These are phyloP conservation scores for Luscinia megarhynchos DNA, from an alignment of 2,797 vertebrate species.

Conservation along the genomic window DNA sequence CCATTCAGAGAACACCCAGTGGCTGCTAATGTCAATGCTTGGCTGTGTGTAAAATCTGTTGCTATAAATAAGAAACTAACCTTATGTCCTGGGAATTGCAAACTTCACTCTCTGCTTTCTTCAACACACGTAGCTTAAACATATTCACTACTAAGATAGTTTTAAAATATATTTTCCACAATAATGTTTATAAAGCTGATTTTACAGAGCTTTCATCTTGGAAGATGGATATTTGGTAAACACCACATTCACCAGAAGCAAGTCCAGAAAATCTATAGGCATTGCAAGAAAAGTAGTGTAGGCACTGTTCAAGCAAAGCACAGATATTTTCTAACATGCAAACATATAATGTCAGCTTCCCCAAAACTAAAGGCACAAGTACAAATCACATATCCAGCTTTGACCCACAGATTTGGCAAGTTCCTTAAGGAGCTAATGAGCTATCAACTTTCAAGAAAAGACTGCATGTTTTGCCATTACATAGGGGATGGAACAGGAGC, in stretches of 20 bases:
- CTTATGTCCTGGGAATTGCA: background rate
- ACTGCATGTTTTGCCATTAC: background rate
- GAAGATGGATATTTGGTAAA: background rate
- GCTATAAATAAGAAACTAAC: constrained; percentile 17
- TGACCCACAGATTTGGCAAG: background rate
- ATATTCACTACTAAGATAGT: background rate
- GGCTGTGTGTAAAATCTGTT: background rate
- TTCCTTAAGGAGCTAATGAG: background rate
- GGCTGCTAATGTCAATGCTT: background rate
- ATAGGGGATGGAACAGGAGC: background rate
- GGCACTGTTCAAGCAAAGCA: background rate
- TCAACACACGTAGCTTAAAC: background rate
- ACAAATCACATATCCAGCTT: background rate
- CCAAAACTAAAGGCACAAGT: background rate
- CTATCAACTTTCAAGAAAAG: background rate
- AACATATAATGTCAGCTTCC: background rate
- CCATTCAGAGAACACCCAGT: background rate
- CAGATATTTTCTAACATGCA: background rate
- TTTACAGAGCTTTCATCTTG: background rate
- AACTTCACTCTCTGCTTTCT: background rate
- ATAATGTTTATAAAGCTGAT: background rate
- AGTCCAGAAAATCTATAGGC: background rate
- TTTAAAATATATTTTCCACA: background rate
- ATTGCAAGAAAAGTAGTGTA: background rate
- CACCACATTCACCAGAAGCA: background rate